A percentile compares a stretch with the other conserved stretches of the same genome.
phyloP scores from a whole-genome alignment of 2,797 vertebrate genomes.

The Oreochromis grahami region DNA sequence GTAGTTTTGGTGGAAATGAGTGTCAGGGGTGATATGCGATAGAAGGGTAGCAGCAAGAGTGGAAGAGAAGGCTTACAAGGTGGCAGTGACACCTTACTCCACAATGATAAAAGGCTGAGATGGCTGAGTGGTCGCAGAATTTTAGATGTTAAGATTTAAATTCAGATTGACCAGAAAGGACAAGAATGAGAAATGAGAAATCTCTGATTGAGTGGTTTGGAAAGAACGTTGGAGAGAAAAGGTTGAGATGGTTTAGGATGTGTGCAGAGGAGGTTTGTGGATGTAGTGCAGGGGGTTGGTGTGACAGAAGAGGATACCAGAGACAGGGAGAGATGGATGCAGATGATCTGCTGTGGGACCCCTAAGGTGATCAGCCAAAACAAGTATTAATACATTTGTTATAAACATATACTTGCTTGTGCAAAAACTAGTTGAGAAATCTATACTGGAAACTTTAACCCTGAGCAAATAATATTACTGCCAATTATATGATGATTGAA shows the following conservation, averaged over 20 bases:
- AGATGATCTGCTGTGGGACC: background rate
- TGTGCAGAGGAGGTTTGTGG: background rate
- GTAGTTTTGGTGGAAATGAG: background rate
- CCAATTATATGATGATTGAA: background rate
- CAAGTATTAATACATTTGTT: background rate
- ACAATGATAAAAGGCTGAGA: background rate
- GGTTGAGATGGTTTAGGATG: background rate
- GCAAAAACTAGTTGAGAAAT: background rate
- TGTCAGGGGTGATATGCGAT: background rate
- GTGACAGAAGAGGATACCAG: background rate
- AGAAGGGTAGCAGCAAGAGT: background rate
- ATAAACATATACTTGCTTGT: background rate
- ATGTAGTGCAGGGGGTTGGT: background rate
- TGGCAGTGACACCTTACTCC: fast-evolving
- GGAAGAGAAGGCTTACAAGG: background rate
- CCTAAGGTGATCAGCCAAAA: background rate
- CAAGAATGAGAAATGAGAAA: background rate
- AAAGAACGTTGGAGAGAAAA: background rate
- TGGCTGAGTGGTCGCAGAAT: background rate
- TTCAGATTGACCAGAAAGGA: background rate
- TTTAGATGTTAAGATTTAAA: background rate
- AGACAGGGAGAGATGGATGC: background rate
- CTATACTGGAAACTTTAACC: background rate
- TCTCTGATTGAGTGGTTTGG: background rate
- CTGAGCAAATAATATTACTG: background rate